phyloP scores from a whole-genome alignment of 2,797 vertebrate species.

The Clarias fuscus region DNA sequence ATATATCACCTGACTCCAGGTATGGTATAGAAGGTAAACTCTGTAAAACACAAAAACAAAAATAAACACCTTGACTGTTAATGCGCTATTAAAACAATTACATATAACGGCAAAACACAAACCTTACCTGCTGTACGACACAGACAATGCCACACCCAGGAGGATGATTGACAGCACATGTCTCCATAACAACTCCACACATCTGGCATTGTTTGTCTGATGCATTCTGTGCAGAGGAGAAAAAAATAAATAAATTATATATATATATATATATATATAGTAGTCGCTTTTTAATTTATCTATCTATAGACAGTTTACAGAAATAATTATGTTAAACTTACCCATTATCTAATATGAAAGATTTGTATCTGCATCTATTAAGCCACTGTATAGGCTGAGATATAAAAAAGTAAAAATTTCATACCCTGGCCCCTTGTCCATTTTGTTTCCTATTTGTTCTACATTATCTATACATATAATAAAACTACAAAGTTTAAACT shows the following conservation, averaged over 20 bases:
- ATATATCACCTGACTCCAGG: constrained; percentile 95
- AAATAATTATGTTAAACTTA: not conserved
- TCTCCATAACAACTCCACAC: constrained; percentile 96
- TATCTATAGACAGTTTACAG: not conserved
- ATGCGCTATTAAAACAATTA: not conserved
- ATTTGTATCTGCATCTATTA: not conserved
- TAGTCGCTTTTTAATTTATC: not conserved
- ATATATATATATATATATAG: not conserved
- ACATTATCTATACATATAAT: not conserved
- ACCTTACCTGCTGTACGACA: constrained; percentile 95
- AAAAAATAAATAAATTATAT: not conserved
- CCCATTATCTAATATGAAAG: not conserved
- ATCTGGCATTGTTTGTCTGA: constrained; percentile 98
- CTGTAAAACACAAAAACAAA: constrained; percentile 64
- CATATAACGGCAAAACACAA: not conserved
- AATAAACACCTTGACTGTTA: not conserved
- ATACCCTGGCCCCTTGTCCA: not conserved
- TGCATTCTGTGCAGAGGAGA: constrained; percentile 85
- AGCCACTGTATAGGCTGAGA: not conserved
- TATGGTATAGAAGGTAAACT: constrained; percentile 97
- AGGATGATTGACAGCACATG: constrained; percentile 91
- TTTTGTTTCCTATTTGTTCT: not conserved
- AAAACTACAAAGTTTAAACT: too few relatives aligned
- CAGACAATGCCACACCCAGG: constrained; percentile 85
- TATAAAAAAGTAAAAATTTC: not conserved